A percentile compares a stretch with the other conserved stretches of the same genome.
Conservation (phyloP, 2,797 vertebrate species). For the Eleutherodactylus coqui region DNA sequence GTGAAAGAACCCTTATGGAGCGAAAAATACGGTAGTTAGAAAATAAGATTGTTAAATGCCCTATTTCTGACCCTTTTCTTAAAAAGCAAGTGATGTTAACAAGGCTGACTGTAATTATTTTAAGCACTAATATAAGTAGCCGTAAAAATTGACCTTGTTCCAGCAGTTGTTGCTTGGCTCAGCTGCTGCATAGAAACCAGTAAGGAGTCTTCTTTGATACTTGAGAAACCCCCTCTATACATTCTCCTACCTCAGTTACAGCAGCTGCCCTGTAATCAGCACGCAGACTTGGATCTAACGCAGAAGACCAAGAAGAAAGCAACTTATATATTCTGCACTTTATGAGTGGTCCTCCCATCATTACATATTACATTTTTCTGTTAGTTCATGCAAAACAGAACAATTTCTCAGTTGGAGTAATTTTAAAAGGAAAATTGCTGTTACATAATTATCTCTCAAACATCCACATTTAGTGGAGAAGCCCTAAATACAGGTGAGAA, state of each 20-base stretch:
- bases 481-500: too few species aligned
- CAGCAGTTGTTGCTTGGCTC: not conserved
- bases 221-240: slow-evolving; percentile 22
- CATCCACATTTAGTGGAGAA: too few species aligned
- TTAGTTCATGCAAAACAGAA: not conserved
- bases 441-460: too few species aligned
- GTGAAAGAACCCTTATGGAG: too few species aligned
- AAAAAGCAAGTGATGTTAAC: not conserved
- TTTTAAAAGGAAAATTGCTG: not conserved
- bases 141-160: not conserved
- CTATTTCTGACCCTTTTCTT: not conserved
- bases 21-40: not conserved
- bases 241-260: not conserved
- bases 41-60: not conserved
- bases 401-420: not conserved
- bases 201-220: slow-evolving; percentile 12
- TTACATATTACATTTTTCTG: not conserved
- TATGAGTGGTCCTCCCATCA: not conserved
- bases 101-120: too few species aligned
- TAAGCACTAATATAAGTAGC: not conserved
- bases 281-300: not conserved
- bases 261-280: not conserved
- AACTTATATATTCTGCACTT: not conserved
- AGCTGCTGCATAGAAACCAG: not conserved
- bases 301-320: not conserved